phyloP scores from a whole-genome alignment of 2,888 invertebrate species.

The Plagiodera versicolora region DNA sequence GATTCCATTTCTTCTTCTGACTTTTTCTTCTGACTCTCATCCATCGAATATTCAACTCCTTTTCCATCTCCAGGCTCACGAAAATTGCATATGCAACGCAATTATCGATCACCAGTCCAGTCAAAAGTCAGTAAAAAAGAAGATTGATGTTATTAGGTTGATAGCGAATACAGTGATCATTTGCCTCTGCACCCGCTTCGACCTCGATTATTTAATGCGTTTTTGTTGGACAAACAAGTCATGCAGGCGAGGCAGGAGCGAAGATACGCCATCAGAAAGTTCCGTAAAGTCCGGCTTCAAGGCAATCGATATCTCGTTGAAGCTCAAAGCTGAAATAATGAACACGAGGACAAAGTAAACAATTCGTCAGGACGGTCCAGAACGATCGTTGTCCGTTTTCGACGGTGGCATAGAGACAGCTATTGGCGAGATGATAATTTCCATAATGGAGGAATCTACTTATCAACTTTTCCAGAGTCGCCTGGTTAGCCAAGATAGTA shows the following conservation, averaged over 20 bases:
- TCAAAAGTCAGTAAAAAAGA: too few species aligned
- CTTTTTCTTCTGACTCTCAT: too few species aligned
- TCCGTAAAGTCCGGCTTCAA: background rate
- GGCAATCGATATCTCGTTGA: slow-evolving; percentile 9
- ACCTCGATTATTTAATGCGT: background rate
- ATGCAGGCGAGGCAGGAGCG: background rate
- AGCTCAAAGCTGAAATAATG: slow-evolving; percentile 28
- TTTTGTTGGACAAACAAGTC: background rate
- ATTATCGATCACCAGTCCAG: too few species aligned
- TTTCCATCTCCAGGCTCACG: too few species aligned
- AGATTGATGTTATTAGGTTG: too few species aligned
- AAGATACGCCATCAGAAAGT: background rate
- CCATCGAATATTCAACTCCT: too few species aligned
- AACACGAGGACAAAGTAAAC: slow-evolving; percentile 34
- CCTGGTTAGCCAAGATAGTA: too few species aligned
- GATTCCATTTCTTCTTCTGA: too few species aligned
- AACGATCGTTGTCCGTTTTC: background rate
- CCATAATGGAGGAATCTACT: background rate
- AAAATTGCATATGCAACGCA: too few species aligned
- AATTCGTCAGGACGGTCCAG: slow-evolving; percentile 25
- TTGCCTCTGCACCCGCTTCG: background rate
- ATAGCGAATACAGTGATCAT: too few species aligned
- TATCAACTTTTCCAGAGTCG: background rate
- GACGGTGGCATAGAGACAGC: background rate
- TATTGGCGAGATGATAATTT: background rate